Percentiles rank a stretch among this genome's conserved stretches.
phyloP scores from a whole-genome alignment of 1,140 invertebrate genomes.

The Gryon sp. region DNA sequence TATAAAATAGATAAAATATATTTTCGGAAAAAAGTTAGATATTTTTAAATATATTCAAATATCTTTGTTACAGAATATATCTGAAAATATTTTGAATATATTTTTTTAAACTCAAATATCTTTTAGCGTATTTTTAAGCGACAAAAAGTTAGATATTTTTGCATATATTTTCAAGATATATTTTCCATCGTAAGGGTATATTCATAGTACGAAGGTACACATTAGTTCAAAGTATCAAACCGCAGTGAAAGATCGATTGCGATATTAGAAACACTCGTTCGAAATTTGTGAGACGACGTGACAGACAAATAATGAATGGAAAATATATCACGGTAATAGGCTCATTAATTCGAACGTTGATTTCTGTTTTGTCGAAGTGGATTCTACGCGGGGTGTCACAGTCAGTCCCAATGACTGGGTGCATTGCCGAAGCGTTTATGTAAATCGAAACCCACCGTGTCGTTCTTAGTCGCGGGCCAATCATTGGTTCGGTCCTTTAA shows the following conservation, averaged over 20 bases:
- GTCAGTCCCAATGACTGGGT: conserved; percentile 8
- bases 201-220: too few relatives aligned
- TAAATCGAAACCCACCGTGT: conserved; percentile 68
- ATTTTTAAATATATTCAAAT: too few relatives aligned
- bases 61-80: too few relatives aligned
- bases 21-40: too few relatives aligned
- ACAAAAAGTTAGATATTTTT: too few relatives aligned
- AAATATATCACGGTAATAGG: conserved; percentile 60
- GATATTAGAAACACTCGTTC: conserved; percentile 40
- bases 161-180: too few relatives aligned
- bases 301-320: conserved; percentile 63
- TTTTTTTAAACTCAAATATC: too few relatives aligned
- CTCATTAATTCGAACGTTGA: conserved; percentile 59
- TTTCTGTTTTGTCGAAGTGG: conserved; percentile 40
- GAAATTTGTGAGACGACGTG: conserved; percentile 59
- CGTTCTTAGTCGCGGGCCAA: conserved; percentile 53
- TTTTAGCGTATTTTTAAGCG: too few relatives aligned
- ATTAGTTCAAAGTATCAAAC: background rate
- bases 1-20: too few relatives aligned
- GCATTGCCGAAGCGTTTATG: conserved; percentile 67
- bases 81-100: too few relatives aligned
- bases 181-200: too few relatives aligned
- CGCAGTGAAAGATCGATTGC: conserved; percentile 20
- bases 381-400: conserved; percentile 46
- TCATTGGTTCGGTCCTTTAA: conserved; percentile 60